A percentile compares a stretch with the other conserved stretches of the same genome.
Evolutionary conservation across 2,888 invertebrate species (phyloP).

Genomic region (Plebejus anna): DNA sequence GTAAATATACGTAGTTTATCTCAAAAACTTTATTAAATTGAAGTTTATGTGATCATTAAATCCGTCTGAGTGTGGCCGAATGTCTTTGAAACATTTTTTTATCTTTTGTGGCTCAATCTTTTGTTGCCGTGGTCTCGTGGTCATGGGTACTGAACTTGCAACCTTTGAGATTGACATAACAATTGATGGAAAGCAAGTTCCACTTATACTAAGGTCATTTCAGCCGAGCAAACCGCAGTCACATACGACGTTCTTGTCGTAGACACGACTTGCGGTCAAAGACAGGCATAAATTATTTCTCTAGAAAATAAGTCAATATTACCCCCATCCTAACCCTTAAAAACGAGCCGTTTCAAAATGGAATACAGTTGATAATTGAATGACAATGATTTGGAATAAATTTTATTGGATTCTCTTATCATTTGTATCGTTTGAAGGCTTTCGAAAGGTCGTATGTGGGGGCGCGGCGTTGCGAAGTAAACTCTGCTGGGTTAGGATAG

Average conservation of each 20-base stretch:
- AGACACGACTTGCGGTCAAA: conserved; percentile 47
- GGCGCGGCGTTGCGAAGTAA: conserved; percentile 29
- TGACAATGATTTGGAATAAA: conserved; percentile 42
- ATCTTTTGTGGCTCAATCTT: not conserved
- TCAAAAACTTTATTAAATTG: too few relatives aligned
- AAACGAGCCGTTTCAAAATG: conserved; percentile 32
- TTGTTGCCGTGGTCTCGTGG: not conserved
- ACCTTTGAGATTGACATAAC: conserved; percentile 2
- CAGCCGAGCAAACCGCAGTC: not conserved
- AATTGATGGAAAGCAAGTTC: not conserved
- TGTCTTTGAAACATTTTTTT: not conserved
- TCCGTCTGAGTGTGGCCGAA: too few relatives aligned
- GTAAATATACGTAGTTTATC: too few relatives aligned
- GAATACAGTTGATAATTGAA: conserved; percentile 38
- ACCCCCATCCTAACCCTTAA: conserved; percentile 34
- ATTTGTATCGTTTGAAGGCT: conserved; percentile 43
- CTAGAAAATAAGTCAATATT: conserved; percentile 46
- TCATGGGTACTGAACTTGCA: not conserved
- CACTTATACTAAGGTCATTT: not conserved
- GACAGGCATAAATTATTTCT: conserved; percentile 53
- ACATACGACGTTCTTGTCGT: conserved; percentile 32
- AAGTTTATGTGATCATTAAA: too few relatives aligned
- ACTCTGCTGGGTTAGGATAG: conserved; percentile 25
- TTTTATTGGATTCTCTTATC: conserved; percentile 50
- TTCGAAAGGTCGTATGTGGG: conserved; percentile 41